Evolutionary conservation across 1,140 invertebrate genomes (phyloP).

Genomic region (Microvelia longipes): DNA sequence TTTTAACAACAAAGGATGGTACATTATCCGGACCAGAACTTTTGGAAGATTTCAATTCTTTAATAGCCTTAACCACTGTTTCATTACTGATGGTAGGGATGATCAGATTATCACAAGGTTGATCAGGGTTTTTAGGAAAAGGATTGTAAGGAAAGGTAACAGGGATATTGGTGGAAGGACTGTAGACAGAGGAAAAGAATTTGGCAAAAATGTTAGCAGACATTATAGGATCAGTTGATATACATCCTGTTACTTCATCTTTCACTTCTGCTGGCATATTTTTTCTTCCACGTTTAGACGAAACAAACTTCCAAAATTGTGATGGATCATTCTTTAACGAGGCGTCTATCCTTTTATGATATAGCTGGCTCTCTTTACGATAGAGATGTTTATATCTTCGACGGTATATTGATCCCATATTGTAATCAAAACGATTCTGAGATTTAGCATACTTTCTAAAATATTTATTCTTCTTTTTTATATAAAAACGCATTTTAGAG

Average conservation of each 20-base stretch:
- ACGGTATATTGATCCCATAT: background rate
- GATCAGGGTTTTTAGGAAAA: background rate
- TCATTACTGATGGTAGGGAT: background rate
- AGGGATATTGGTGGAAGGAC: background rate
- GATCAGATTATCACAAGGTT: background rate
- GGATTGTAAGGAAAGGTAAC: background rate
- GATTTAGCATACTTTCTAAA: background rate
- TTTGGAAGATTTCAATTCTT: background rate
- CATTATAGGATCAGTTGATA: background rate
- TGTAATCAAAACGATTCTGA: background rate
- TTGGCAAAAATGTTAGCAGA: background rate
- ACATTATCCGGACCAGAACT: background rate
- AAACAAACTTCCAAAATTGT: background rate
- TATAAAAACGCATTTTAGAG: background rate
- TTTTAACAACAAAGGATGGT: background rate
- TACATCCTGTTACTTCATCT: background rate
- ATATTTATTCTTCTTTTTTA: background rate
- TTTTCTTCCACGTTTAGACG: background rate
- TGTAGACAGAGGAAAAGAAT: background rate
- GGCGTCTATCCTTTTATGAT: background rate
- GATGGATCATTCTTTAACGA: background rate
- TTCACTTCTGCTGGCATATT: background rate
- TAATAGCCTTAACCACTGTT: background rate
- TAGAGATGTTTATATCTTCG: background rate
- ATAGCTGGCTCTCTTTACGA: background rate